Evolutionary conservation across 1,140 invertebrate species (phyloP).

Genomic region (Bombyx mandarina): DNA sequence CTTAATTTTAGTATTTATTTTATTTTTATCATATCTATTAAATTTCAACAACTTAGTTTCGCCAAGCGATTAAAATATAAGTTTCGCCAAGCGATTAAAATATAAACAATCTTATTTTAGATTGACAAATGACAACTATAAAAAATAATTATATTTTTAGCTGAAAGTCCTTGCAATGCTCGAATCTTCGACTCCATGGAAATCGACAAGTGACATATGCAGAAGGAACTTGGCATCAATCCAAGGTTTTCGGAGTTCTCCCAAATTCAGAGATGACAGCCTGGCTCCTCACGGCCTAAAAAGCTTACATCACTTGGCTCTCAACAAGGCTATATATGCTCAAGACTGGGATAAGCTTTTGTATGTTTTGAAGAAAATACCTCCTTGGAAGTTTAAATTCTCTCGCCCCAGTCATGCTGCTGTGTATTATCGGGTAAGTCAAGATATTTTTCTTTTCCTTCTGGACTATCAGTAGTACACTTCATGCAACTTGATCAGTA

Average conservation of each 20-base stretch:
- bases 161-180: slow-evolving; percentile 28
- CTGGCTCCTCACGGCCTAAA: slow-evolving; percentile 5
- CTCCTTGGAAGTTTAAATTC: slow-evolving; percentile 32
- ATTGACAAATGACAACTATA: not conserved
- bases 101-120: too few relatives aligned
- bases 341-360: slow-evolving; percentile 50
- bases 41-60: too few relatives aligned
- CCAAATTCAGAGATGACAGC: not conserved
- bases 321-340: slow-evolving; percentile 29
- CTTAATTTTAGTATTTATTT: too few relatives aligned
- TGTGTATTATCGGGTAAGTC: slow-evolving; percentile 42
- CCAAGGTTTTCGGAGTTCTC: slow-evolving; percentile 16
- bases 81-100: too few relatives aligned
- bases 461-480: too few relatives aligned
- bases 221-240: slow-evolving; percentile 26
- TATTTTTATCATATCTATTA: too few relatives aligned
- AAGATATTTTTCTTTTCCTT: too few relatives aligned
- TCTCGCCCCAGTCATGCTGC: slow-evolving; percentile 19
- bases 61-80: too few relatives aligned
- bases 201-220: slow-evolving; percentile 20
- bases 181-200: slow-evolving; percentile 15
- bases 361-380: slow-evolving; percentile 41
- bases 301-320: slow-evolving; percentile 23
- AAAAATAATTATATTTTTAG: slow-evolving; percentile 21
- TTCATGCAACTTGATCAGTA: too few relatives aligned